A percentile compares a stretch with the other conserved stretches of the same genome.
Evolutionary conservation across 1,140 invertebrate genomes (phyloP).

Genomic region (Brachionus manjavacas): DNA sequence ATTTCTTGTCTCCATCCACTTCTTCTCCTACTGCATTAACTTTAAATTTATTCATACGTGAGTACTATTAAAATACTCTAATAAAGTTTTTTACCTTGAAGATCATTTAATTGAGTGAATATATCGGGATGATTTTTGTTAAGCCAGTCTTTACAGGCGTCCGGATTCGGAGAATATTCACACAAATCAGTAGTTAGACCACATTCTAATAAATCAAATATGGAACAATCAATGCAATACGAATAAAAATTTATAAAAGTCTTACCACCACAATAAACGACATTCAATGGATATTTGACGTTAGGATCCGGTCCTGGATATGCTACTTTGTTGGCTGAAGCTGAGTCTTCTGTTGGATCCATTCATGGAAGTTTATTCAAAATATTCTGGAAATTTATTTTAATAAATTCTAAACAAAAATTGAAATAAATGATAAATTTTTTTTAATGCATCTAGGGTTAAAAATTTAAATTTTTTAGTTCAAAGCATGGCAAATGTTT

Average conservation of each 20-base stretch:
- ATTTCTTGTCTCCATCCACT: slow-evolving; percentile 76
- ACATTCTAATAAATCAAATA: background rate
- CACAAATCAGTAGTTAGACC: slow-evolving; percentile 16
- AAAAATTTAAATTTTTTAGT: background rate
- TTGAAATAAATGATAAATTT: background rate
- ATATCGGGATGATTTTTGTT: slow-evolving; percentile 10
- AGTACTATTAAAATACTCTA: background rate
- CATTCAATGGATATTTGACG: slow-evolving; percentile 31
- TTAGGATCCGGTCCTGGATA: slow-evolving; percentile 29
- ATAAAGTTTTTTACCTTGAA: background rate
- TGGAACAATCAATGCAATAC: background rate
- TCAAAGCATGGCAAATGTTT: background rate
- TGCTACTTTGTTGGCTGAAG: background rate
- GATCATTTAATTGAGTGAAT: slow-evolving; percentile 15
- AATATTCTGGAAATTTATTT: background rate
- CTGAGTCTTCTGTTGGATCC: background rate
- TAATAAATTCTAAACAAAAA: background rate
- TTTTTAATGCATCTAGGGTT: background rate
- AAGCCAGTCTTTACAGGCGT: slow-evolving; percentile 29
- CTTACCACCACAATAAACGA: slow-evolving; percentile 40
- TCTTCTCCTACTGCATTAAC: slow-evolving; percentile 59
- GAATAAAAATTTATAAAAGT: background rate
- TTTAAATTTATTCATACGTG: background rate
- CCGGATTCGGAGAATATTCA: slow-evolving; percentile 34
- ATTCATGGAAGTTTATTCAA: background rate